A percentile compares a stretch with the other conserved stretches of the same genome.
Evolutionary conservation across 2,113 vertebrate species (phyloP).

Genomic region (Anolis sagrei): DNA sequence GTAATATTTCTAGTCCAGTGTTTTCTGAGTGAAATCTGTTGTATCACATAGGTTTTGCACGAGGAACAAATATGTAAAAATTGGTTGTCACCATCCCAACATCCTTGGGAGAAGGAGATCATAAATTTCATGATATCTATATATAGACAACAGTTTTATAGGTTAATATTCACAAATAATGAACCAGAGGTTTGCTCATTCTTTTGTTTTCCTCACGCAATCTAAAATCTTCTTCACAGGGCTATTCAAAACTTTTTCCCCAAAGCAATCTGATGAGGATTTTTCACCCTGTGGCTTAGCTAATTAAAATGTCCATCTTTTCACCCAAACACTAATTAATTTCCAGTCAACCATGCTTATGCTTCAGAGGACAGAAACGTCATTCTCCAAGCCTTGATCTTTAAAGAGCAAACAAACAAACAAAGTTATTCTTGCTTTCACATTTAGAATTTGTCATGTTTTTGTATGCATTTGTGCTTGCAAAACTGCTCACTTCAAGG

Average conservation of each 20-base stretch:
- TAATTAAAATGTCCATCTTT: conserved; percentile 8
- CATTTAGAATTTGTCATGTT: neutral
- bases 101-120: neutral
- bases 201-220: neutral
- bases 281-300: neutral
- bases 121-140: no score
- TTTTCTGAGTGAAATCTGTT: no score
- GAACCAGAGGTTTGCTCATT: neutral
- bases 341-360: neutral
- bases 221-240: neutral
- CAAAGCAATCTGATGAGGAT: neutral
- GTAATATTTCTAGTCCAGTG: neutral
- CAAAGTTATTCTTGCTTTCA: no score
- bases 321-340: neutral
- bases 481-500: no score
- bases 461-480: neutral
- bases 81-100: neutral
- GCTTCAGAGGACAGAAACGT: neutral
- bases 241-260: neutral
- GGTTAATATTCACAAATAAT: neutral
- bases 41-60: neutral
- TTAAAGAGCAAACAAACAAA: no score
- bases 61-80: neutral
- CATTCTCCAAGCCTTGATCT: no score
- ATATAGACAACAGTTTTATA: no score